phyloP scores from a whole-genome alignment of 1,140 invertebrate species.

The Drosophila kurseongensis region DNA sequence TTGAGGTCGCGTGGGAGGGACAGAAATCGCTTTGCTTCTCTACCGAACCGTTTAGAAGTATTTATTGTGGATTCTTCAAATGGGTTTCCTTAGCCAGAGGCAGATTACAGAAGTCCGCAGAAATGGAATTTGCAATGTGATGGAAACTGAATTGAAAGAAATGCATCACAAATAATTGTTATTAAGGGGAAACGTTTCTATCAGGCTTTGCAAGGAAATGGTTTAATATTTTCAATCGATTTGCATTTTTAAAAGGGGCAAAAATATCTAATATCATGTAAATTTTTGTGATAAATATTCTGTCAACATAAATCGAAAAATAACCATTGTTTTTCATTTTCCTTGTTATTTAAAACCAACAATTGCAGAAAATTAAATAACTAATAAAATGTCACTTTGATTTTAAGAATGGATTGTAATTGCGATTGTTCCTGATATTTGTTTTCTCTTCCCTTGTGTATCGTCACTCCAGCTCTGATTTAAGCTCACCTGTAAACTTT shows the following conservation, averaged over 20 bases:
- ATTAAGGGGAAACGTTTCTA: constrained; percentile 1
- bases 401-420: no score
- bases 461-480: background rate
- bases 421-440: no score
- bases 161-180: constrained; percentile 12
- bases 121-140: constrained; percentile 23
- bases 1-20: background rate
- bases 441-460: no score
- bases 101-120: background rate
- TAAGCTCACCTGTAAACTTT: background rate
- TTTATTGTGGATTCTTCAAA: constrained; percentile 43
- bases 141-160: constrained; percentile 13
- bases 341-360: no score
- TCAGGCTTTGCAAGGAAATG: background rate
- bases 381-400: no score
- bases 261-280: background rate
- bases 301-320: background rate
- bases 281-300: background rate
- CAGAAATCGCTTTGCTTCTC: constrained; percentile 51
- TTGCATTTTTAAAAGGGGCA: background rate
- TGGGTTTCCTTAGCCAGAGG: constrained; percentile 6
- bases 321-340: no score
- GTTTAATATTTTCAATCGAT: constrained; percentile 10
- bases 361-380: no score
- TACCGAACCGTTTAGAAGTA: constrained; percentile 25